Conservation (phyloP, 1,140 invertebrate genomes). For the Drosophila mayri region DNA sequence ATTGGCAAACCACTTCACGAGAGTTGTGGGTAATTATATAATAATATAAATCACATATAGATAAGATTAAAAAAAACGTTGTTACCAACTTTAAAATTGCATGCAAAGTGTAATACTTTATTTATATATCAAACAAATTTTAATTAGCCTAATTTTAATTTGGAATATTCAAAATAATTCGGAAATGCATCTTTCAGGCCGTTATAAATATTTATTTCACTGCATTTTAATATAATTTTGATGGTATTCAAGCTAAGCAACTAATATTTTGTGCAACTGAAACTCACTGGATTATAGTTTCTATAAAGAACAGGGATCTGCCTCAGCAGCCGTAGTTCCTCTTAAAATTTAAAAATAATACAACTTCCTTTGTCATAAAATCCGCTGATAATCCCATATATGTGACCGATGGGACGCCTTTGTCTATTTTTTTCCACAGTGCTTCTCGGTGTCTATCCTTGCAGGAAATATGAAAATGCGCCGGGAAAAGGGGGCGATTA, state of each 20-base stretch:
- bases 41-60: not conserved
- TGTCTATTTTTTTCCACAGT: not conserved
- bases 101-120: no score
- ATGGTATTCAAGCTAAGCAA: no score
- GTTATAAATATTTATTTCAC: no score
- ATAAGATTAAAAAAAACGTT: not conserved
- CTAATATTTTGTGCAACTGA: no score
- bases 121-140: no score
- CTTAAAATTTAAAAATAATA: not conserved
- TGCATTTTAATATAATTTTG: not conserved
- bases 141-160: no score
- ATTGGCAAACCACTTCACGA: not conserved
- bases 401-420: not conserved
- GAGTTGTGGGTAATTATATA: not conserved
- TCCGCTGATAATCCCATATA: not conserved
- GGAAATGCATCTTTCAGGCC: no score
- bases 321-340: no score
- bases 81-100: no score
- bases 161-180: no score
- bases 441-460: not conserved
- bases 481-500: constrained; percentile 1
- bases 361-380: not conserved
- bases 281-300: no score
- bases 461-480: constrained; percentile 35
- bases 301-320: not conserved